phyloP scores from a whole-genome alignment of 2,113 vertebrate genomes.

The Tetrao urogallus region DNA sequence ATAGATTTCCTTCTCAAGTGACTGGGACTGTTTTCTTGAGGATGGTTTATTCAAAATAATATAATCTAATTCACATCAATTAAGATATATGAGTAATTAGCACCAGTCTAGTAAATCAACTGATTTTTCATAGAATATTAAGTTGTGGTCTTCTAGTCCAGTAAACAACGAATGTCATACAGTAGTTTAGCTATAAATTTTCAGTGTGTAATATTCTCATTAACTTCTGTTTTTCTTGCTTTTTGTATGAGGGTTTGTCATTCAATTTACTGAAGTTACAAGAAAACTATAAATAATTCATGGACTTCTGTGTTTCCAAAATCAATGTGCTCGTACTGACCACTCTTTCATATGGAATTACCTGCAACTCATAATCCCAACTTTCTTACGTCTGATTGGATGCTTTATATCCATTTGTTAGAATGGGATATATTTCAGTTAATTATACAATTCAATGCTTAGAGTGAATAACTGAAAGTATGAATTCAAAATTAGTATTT shows the following conservation, averaged over 20 bases:
- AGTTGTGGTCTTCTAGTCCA: not conserved
- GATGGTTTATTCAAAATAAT: not conserved
- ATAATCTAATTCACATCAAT: not conserved
- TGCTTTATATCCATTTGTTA: not conserved
- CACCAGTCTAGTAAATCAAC: not conserved
- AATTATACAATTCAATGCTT: not conserved
- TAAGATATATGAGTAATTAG: not conserved
- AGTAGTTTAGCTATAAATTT: not conserved
- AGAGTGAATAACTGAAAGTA: not conserved
- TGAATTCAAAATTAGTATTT: not conserved
- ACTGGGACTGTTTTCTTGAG: not conserved
- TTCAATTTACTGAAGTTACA: not conserved
- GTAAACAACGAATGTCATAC: not conserved
- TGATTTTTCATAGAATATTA: not conserved
- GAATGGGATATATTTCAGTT: not conserved
- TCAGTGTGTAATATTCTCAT: not conserved
- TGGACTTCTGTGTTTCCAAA: not conserved
- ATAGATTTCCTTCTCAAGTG: not conserved
- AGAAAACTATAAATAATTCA: not conserved
- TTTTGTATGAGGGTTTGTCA: not conserved
- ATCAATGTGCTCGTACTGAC: not conserved
- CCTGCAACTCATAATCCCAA: fast-evolving
- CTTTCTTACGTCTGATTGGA: not conserved
- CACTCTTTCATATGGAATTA: not conserved
- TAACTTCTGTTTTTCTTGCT: not conserved